Percentiles rank a stretch among this genome's conserved stretches.
phyloP scores from a whole-genome alignment of 2,888 invertebrate species.

The Danaus chrysippus region DNA sequence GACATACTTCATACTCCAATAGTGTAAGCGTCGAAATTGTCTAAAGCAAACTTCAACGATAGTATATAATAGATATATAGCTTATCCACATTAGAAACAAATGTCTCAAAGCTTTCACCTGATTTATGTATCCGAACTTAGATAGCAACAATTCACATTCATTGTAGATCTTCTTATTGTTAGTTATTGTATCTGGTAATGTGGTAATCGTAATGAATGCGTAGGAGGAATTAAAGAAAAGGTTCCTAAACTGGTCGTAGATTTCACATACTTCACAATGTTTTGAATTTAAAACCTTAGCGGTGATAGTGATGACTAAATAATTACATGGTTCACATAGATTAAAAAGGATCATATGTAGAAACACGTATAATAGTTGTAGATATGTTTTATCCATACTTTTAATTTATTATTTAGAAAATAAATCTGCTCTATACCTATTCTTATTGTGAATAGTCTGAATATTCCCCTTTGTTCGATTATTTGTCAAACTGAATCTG shows the following conservation, averaged over 20 bases:
- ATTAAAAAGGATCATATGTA: too few species aligned
- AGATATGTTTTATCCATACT: too few species aligned
- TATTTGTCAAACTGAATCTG: constrained; percentile 57
- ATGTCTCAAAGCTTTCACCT: constrained; percentile 7
- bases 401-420: neutral
- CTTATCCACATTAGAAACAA: neutral
- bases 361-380: too few species aligned
- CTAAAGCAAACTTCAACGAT: too few species aligned
- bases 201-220: constrained; percentile 56
- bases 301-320: too few species aligned
- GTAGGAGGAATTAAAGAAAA: constrained; percentile 22
- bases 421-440: neutral
- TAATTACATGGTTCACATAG: too few species aligned
- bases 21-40: too few species aligned
- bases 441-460: constrained; percentile 12
- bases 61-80: constrained; percentile 7
- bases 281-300: too few species aligned
- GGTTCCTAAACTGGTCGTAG: constrained; percentile 9
- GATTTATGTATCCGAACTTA: constrained; percentile 8
- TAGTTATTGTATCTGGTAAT: constrained; percentile 36
- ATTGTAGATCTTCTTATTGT: constrained; percentile 47
- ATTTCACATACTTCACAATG: too few species aligned
- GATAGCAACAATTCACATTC: constrained; percentile 37
- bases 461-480: constrained; percentile 44
- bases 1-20: too few species aligned